phyloP scores from a whole-genome alignment of 2,113 vertebrate genomes.

The Chaetura pelagica region DNA sequence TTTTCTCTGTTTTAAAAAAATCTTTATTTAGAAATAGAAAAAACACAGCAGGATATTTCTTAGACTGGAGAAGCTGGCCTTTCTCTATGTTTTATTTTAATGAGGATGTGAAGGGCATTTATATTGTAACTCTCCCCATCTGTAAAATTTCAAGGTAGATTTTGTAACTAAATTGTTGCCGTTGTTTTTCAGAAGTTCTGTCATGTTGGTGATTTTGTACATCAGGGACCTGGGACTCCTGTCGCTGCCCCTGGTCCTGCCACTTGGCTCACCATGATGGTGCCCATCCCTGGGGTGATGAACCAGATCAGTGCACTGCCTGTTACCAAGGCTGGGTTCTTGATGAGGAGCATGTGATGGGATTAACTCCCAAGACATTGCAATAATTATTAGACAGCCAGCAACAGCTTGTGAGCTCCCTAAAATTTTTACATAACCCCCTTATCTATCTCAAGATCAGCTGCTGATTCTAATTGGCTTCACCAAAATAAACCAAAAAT shows the following conservation, averaged over 20 bases:
- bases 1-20: neutral
- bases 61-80: neutral
- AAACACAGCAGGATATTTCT: neutral
- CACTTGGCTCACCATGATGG: neutral
- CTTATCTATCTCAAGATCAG: neutral
- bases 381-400: neutral
- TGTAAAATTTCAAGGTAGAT: neutral
- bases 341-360: fast-evolving
- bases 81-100: neutral
- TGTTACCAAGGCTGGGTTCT: neutral
- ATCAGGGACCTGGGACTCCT: neutral
- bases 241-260: neutral
- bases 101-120: neutral
- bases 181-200: neutral
- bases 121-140: neutral
- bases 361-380: neutral
- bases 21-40: neutral
- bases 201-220: neutral
- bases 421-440: neutral
- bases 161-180: neutral
- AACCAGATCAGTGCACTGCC: neutral
- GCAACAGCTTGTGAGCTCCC: neutral
- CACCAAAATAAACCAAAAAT: constrained; percentile 11
- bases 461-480: neutral
- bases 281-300: neutral